Evolutionary conservation across 37 sponge, comb jelly and placozoan species (phyloP), one percentile per base, ranked within the genome.

Genomic region (Crambe crambe): DNA sequence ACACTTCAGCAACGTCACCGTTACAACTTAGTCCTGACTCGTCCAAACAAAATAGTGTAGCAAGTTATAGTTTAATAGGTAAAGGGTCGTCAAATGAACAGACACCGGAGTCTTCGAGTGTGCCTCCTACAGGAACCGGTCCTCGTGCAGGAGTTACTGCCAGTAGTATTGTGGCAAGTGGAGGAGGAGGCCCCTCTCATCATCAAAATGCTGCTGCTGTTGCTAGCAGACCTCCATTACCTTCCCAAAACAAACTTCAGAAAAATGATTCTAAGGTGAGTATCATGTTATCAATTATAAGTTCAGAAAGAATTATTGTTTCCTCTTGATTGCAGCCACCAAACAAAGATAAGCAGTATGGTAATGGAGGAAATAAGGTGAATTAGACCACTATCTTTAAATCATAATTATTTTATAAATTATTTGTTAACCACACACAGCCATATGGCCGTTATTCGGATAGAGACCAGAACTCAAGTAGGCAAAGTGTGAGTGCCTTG

Each of bases 371-470:
- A 20, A 10, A 54, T 18, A 54, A 54, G 56, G 56, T 54, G 18
- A 20, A 18, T 54, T 20, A 54, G 56, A 54, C 17, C 10, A 18
- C 18, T 54, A 18, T 10, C 56, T 54, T 20, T 54, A 54, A 20
- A 20, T 18, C 56, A 54, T 54, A 20, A n/a, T n/a, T n/a, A n/a
- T n/a, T n/a, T n/a, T n/a, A n/a, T n/a, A n/a, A n/a, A n/a, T n/a
- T n/a, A n/a, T n/a, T n/a, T n/a, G n/a, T n/a, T n/a, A n/a, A n/a
- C n/a, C 12, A 12, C 51, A 47, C 63, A 34, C 51, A 79, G 79
- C 68, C 68, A 35, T 44, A 31, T 25, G 34, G n/a, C n/a, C 79
- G 79, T 21, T 57, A 67, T 20, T 42, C 44, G 10, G 79, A 79
- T 51, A 79, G 57, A 37, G 79, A 79, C n/a, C 29, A 39, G 37